Evolutionary conservation across 2,888 invertebrate species (phyloP).

Genomic region (Elmis aenea): DNA sequence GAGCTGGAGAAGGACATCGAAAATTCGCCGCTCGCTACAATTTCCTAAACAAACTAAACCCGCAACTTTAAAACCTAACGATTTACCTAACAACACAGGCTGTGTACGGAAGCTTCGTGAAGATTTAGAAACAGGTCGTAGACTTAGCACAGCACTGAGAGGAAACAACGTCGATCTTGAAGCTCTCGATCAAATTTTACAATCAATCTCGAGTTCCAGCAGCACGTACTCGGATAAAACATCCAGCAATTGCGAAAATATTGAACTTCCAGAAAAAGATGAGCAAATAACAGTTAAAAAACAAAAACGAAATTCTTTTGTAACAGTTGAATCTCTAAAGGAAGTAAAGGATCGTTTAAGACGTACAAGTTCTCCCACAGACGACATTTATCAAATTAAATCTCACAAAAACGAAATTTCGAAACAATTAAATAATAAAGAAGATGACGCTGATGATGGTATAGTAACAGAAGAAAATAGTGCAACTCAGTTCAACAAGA

Average conservation of each 20-base stretch:
- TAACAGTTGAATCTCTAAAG: conserved; percentile 57
- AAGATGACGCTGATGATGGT: conserved; percentile 46
- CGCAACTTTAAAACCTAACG: conserved; percentile 28
- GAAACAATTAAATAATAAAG: conserved; percentile 15
- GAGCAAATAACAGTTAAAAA: conserved; percentile 24
- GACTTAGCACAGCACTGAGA: conserved; percentile 50
- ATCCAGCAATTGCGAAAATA: conserved; percentile 27
- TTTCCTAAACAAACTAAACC: conserved; percentile 51
- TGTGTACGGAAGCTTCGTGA: conserved; percentile 53
- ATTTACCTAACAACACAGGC: conserved; percentile 48
- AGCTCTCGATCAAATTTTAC: conserved; percentile 51
- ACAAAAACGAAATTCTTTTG: conserved; percentile 48
- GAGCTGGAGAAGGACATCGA: conserved; percentile 63
- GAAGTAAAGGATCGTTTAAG: conserved; percentile 56
- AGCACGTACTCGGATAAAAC: conserved; percentile 29
- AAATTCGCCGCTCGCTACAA: conserved; percentile 61
- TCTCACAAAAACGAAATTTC: conserved; percentile 16
- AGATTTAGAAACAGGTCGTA: conserved; percentile 52
- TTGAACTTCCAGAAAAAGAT: conserved; percentile 28
- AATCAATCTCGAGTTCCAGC: conserved; percentile 41
- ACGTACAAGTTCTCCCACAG: conserved; percentile 50
- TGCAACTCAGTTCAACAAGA: conserved; percentile 16
- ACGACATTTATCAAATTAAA: conserved; percentile 31
- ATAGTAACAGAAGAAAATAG: conserved; percentile 45
- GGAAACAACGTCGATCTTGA: conserved; percentile 53